Base-by-base conservation (phyloP, 1,140 invertebrate genomes). In the Physella acuta region DNA sequence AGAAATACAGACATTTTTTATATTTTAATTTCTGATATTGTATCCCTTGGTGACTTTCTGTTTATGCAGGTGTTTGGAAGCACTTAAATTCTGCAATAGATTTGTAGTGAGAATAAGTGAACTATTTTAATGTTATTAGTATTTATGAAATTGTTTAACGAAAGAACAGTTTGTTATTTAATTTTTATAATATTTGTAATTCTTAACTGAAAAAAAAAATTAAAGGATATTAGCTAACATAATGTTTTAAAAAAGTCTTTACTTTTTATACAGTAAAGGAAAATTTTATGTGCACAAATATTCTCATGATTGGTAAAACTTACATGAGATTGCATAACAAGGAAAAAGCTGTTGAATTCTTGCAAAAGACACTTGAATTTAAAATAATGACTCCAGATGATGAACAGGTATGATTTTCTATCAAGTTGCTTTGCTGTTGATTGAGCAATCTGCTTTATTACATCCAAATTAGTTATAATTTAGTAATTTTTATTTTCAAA, bases 221-320 rank as follows among this genome's bases (percentile, higher is more conserved):
- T n/a, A n/a, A n/a, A n/a, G n/a, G n/a, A 5, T 33, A 30, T 24
- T 58, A 4, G 39, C 20, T 44, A 20, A 11, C 20, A 11, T 44
- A 11, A 44, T 8, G 20, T 44, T 20, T 44, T 11, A 8, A 44
- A 11, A 20, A 11, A 44, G 8, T 44, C 8, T 11, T 44, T 8
- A 11, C 20, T 44, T 44, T 44, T 44, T 44, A 44, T 60, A 3
- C 52, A 66, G 64, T 56, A 3, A 20, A 66, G 28, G 37, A 58
- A 24, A 60, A 60, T 28, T 59, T 68, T 33, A 68, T 68, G 66
- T 68, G 66, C 30, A 68, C 66, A 44, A 68, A 68, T 34, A 24
- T 39, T 0, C 34, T 68, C 2, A 58, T 68, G 56, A 68, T 60
- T 28, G 66, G 36, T 1, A 68, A 68, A 28, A 31, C 55, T 1